Base-by-base conservation (phyloP, 64 coral and sea anemone genomes). In the Cladopsammia gracilis region DNA sequence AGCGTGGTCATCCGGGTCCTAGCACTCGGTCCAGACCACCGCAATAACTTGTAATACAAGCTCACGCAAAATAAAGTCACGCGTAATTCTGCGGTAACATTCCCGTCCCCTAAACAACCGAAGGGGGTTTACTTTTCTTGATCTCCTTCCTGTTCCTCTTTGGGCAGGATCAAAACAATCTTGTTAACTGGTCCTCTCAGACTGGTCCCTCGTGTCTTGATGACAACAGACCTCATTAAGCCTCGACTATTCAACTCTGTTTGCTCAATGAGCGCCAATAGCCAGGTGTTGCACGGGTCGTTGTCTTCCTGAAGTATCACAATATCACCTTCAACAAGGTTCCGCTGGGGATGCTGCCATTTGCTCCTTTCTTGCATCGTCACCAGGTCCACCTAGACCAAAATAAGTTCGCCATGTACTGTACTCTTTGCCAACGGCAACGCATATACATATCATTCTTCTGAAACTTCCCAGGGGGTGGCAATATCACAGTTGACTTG, bases 401-500 rank as follows among this genome's bases (percentile, higher is more conserved):
- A 75, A 75, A 75, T 75, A 75, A 16, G 48, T 75, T 75, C 48
- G 72, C 44, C 18, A 48, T 48, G 48, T 75, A 42, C 72, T 49
- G 72, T 16, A 48, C 72, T 14, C 45, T 75, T 75, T 43, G 72
- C 72, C 72, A 75, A 8, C 72, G 44, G 7, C 45, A 16, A 75
- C 42, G 72, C 44, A 75, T 49, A 48, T 75, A 75, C 72, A 75
- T 43, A 75, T 75, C 72, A 75, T 9, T 75, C 5, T 75, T 75
- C 72, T 75, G n/a, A n/a, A n/a, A n/a, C n/a, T n/a, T n/a, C n/a
- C n/a, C n/a, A n/a, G n/a, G n/a, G n/a, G n/a, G n/a, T 45, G 72
- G 72, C 18, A 49, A 16, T 75, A 64, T 64, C 62, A 64, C 62
- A 49, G 72, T 75, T 75, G 72, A 75, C 72, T 75, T 75, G 72